phyloP scores from a whole-genome alignment of 2,888 invertebrate genomes.

The Synanthedon tipuliformis region DNA sequence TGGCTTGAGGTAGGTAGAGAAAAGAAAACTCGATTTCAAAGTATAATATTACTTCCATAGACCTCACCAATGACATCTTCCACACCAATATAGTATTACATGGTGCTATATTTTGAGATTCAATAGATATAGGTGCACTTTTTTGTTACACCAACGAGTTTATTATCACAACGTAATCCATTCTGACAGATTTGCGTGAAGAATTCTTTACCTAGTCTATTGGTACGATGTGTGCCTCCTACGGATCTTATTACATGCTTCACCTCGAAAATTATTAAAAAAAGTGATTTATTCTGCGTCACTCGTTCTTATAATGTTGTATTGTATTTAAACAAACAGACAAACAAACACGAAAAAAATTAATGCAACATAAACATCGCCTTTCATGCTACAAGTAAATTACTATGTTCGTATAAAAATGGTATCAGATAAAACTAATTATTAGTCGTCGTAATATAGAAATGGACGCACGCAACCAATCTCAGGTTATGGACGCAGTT shows the following conservation, averaged over 20 bases:
- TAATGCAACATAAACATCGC: conserved; percentile 28
- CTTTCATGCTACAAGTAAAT: conserved; percentile 48
- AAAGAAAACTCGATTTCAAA: conserved; percentile 20
- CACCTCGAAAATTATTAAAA: too few species aligned
- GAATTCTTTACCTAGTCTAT: not conserved
- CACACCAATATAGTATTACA: conserved; percentile 51
- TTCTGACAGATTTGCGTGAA: conserved; percentile 44
- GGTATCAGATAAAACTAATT: conserved; percentile 56
- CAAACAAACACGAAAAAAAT: conserved; percentile 10
- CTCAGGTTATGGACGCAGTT: conserved; percentile 48
- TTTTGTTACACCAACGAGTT: conserved; percentile 20
- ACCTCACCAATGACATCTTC: conserved; percentile 57
- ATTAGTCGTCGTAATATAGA: conserved; percentile 50
- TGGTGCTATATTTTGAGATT: conserved; percentile 47
- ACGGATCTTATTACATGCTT: too few species aligned
- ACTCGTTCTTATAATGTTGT: too few species aligned
- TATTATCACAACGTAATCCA: conserved; percentile 21
- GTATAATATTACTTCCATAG: conserved; percentile 49
- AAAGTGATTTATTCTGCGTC: too few species aligned
- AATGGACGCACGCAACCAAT: conserved; percentile 58
- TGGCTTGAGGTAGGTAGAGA: conserved; percentile 23
- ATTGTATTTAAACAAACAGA: too few species aligned
- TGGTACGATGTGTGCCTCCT: not conserved
- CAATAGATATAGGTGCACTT: conserved; percentile 28
- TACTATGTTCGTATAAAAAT: conserved; percentile 44